Conservation (phyloP, 64 coral and sea anemone species). For the Montipora efflorescens region DNA sequence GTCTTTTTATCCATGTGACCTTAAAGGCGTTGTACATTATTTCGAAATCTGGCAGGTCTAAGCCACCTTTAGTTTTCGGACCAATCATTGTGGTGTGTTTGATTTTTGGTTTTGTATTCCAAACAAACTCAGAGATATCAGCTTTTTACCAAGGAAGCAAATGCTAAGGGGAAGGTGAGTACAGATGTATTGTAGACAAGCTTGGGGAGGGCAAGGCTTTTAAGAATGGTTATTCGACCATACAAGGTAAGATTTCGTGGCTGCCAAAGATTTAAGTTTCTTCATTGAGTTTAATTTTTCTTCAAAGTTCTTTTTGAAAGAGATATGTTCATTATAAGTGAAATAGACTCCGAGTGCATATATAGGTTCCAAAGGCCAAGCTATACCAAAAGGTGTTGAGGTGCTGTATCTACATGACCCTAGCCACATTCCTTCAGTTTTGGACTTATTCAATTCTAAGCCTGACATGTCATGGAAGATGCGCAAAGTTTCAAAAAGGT, state of each 20-base stretch:
- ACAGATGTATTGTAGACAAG: background rate
- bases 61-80: background rate
- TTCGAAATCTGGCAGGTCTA: conserved; percentile 24
- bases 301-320: background rate
- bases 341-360: background rate
- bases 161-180: background rate
- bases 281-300: background rate
- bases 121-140: background rate
- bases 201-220: conserved; percentile 11
- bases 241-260: background rate
- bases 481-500: background rate
- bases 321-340: background rate
- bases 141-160: background rate
- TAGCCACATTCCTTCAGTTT: conserved; percentile 38
- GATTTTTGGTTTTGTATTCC: conserved; percentile 1
- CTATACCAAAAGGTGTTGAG: background rate
- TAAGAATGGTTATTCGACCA: conserved; percentile 16
- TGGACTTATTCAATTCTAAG: background rate
- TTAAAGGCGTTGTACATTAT: conserved; percentile 1
- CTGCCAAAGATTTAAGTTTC: background rate
- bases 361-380: background rate
- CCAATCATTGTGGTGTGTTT: conserved; percentile 25
- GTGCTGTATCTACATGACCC: background rate
- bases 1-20: background rate
- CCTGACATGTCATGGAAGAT: background rate